Evolutionary conservation across 1,140 invertebrate species (phyloP), one percentile per base, ranked within the genome.

Genomic region (Nomia melanderi): DNA sequence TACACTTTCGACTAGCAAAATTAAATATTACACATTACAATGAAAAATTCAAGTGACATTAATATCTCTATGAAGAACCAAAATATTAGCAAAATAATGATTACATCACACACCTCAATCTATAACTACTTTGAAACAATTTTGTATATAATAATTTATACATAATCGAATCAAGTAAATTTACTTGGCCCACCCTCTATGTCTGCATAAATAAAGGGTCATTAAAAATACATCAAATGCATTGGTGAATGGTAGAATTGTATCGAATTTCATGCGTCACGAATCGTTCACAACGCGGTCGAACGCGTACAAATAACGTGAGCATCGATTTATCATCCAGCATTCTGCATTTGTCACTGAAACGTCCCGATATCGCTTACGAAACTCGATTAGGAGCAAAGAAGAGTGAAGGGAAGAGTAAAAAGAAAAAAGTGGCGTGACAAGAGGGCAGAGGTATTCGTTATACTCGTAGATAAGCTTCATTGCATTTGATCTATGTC

Each of bases 391-490:
- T 17, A 54, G 17, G 31, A 50, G 47, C 3, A 67, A 67, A 36
- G 7, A 5, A 56, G 6, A 25, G 20, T 39, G 8, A 14, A 14
- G 9, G 29, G n/a, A 20, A 47, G 5, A 47, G 3, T 8, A n/a
- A 6, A 47, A 47, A 0, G 17, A 4, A 17, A 47, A 17, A 47
- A 8, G 44, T 47, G 20, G 44, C 2, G 20, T 14, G 12, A 36
- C 6, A 25, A 25, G 33, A 56, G 29, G 41, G 17, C n/a, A 14
- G n/a, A n/a, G 29, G 27, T 41, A 53, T 50, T 53, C 44, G 44
- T 66, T 53, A 66, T 31, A 31, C 14, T 7, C 44, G 20, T 66
- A 53, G 64, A 66, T 66, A 66, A 66, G 44, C 64, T 31, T 12
- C 25, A 8, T 9, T 27, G 44, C 23, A 31, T 66, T 66, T 53